Base-by-base conservation (phyloP, 1,140 invertebrate species). In the Tetramorium simillimum region DNA sequence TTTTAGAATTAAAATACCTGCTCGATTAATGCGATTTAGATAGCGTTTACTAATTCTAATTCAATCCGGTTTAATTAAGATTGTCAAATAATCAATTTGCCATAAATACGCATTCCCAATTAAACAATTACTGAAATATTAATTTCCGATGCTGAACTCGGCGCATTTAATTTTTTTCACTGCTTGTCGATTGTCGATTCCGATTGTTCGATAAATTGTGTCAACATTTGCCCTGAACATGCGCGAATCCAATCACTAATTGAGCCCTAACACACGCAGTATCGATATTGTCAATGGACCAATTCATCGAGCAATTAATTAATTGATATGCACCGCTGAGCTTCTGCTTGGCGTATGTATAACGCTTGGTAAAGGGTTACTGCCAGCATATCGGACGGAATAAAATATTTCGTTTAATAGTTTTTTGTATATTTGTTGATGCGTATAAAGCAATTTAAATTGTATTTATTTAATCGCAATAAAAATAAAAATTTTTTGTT, bases 291-390 rank as follows among this genome's bases (percentile, higher is more conserved):
- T 58, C 37, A 56, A 73, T 49, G 43, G 28, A 21, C 28, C 69
- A 60, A 75, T 84, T 84, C 40, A 60, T 43, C 69, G 18, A 75
- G 43, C 80, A 84, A 84, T 84, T 84, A 84, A 84, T 84, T 84
- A 84, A 75, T 60, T 75, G 69, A 84, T 75, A 84, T 37, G 43
- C 53, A 18, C n/a, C 24, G n/a, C 18, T 49, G 40, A 84, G 43
- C 24, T 46, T 43, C 53, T 21, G 40, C 6, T 40, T 69, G 21
- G n/a, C 1, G 40, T 67, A 14, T 21, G n/a, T 28, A 33, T 12
- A 7, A 70, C 3, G 28, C 14, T 18, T 33, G 18, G 18, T 33
- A 73, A 28, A 58, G 18, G 18, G 28, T 72, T 49, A 53, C 18
- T 73, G 4, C 9, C 24, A 37, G 2, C 2, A 58, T 72, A 14